These are phyloP conservation scores for Sus scrofa DNA, from an alignment of 2,113 vertebrate species.

Conservation along the genomic window DNA sequence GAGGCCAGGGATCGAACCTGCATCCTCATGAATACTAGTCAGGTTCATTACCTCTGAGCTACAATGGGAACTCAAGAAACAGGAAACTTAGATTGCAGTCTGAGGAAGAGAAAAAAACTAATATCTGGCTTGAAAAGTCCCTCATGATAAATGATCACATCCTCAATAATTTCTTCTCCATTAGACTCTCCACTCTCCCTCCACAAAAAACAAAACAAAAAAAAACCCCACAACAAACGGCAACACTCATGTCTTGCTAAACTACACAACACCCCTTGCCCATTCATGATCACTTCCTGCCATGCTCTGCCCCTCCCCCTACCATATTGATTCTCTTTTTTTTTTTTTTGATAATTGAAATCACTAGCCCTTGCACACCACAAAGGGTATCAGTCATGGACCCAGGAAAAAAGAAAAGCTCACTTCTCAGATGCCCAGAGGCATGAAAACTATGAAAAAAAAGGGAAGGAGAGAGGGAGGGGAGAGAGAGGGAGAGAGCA, in stretches of 20 bases:
- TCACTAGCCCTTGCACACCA: neutral
- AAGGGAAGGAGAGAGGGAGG: neutral
- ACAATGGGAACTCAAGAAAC: too few species aligned
- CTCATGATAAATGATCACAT: neutral
- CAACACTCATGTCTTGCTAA: neutral
- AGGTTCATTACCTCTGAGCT: too few species aligned
- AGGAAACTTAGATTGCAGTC: neutral
- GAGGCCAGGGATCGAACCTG: too few species aligned
- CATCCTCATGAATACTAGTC: too few species aligned
- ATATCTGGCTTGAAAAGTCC: neutral
- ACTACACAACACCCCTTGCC: neutral
- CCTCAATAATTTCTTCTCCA: neutral
- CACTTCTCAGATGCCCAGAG: neutral
- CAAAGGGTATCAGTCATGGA: rapidly evolving
- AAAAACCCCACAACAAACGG: neutral
- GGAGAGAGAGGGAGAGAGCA: neutral
- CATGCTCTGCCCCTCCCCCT: too few species aligned
- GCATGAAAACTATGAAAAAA: neutral
- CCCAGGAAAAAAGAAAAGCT: neutral
- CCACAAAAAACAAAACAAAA: too few species aligned
- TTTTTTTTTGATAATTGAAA: neutral
- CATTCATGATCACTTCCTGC: neutral
- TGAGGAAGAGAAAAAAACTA: neutral
- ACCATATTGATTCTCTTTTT: neutral
- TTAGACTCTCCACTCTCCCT: neutral